Percentiles rank a stretch among this genome's conserved stretches.
These are phyloP conservation scores for Vesta saturnalis DNA, from an alignment of 2,888 invertebrate genomes.

Conservation along the genomic window DNA sequence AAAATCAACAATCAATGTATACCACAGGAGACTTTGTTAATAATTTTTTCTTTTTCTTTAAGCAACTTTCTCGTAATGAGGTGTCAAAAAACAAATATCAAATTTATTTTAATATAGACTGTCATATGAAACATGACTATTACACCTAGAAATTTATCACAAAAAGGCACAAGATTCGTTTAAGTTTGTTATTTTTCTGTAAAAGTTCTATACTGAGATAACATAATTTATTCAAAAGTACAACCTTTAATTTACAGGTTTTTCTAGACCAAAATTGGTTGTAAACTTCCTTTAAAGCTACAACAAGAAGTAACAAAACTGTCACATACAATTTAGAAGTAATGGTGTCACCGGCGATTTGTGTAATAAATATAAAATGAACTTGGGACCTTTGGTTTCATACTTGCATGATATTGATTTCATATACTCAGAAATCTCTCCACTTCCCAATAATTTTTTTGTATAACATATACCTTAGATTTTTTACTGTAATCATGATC, in stretches of 20 bases:
- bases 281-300: not conserved
- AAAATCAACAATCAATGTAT: too few species aligned
- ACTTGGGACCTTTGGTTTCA: slow-evolving; percentile 7
- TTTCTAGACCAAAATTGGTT: not conserved
- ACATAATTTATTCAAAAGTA: not conserved
- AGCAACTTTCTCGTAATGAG: too few species aligned
- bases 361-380: slow-evolving; percentile 9
- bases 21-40: too few species aligned
- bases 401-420: not conserved
- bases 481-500: too few species aligned
- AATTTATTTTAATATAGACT: too few species aligned
- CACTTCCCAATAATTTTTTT: not conserved
- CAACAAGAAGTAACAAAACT: slow-evolving; percentile 7
- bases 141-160: too few species aligned
- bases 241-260: not conserved
- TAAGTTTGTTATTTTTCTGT: not conserved
- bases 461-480: not conserved
- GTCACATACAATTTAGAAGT: slow-evolving; percentile 10
- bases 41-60: too few species aligned
- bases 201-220: not conserved
- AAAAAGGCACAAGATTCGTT: not conserved
- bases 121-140: too few species aligned
- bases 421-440: not conserved
- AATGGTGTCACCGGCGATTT: slow-evolving; percentile 6
- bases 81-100: too few species aligned